Percentiles rank a stretch among this genome's conserved stretches.
These are phyloP conservation scores for Epinotia demarniana DNA, from an alignment of 2,888 invertebrate genomes.

Conservation along the genomic window DNA sequence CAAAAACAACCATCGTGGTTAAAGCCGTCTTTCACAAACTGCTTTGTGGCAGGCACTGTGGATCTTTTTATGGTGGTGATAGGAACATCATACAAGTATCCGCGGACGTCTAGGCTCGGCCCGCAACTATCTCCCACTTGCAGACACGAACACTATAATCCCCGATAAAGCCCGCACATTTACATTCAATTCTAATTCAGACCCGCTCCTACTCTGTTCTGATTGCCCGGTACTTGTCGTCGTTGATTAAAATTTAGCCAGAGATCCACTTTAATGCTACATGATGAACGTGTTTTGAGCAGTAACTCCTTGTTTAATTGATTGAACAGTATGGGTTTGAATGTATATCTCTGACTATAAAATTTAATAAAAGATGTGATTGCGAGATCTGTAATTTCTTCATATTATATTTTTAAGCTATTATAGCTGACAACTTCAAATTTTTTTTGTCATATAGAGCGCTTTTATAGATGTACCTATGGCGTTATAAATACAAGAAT, in stretches of 20 bases:
- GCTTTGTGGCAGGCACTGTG: conserved; percentile 44
- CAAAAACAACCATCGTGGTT: conserved; percentile 11
- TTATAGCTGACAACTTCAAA: no score
- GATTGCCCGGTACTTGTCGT: conserved; percentile 80
- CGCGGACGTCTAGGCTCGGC: conserved; percentile 66
- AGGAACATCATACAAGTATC: conserved; percentile 64
- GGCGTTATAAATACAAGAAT: neutral
- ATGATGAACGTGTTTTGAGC: conserved; percentile 40
- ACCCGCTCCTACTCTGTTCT: conserved; percentile 75
- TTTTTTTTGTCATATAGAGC: no score
- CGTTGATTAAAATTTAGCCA: conserved; percentile 75
- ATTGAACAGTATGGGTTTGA: neutral
- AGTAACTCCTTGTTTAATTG: conserved; percentile 13
- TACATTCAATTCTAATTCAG: conserved; percentile 85
- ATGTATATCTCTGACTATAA: neutral
- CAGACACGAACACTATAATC: conserved; percentile 85
- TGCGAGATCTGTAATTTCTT: no score
- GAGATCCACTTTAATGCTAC: conserved; percentile 41
- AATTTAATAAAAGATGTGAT: no score
- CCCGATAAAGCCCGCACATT: conserved; percentile 86
- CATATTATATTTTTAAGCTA: no score
- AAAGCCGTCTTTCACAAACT: conserved; percentile 3
- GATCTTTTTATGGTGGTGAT: conserved; percentile 57
- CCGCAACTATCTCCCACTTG: conserved; percentile 81
- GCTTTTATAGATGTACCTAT: neutral